These are phyloP conservation scores for Beaufortia kweichowensis DNA, from an alignment of 2,113 vertebrate genomes.

Conservation along the genomic window DNA sequence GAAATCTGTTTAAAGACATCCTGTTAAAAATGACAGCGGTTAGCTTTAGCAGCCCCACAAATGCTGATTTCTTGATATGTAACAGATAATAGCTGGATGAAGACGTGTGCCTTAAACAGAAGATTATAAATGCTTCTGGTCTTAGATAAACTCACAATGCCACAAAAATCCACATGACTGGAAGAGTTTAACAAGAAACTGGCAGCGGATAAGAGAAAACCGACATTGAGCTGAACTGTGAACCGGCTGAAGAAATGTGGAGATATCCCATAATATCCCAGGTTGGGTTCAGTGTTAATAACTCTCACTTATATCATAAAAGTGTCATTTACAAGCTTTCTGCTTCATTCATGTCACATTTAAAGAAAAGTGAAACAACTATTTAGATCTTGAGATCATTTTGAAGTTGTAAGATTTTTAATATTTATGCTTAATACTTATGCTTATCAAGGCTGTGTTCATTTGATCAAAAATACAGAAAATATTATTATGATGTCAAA, in stretches of 20 bases:
- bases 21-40: constrained; percentile 9
- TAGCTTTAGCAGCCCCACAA: background rate
- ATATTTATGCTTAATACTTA: no score
- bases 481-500: no score
- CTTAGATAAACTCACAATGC: constrained; percentile 32
- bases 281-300: constrained; percentile 18
- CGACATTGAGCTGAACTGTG: constrained; percentile 18
- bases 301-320: background rate
- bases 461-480: no score
- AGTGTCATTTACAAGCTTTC: background rate
- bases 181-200: constrained; percentile 48
- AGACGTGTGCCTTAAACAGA: constrained; percentile 25
- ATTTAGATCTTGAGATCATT: no score
- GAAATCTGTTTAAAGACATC: no score
- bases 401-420: no score
- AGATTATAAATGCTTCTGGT: constrained; percentile 43
- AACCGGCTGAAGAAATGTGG: constrained; percentile 27
- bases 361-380: background rate
- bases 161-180: constrained; percentile 43
- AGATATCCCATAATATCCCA: constrained; percentile 15
- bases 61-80: constrained; percentile 28
- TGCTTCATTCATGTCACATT: background rate
- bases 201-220: constrained; percentile 12
- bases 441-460: no score
- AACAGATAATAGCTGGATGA: constrained; percentile 9